Percentiles rank a stretch among this genome's conserved stretches.
Evolutionary conservation across 2,113 vertebrate genomes (phyloP).

Genomic region (Misgurnus mizolepis): DNA sequence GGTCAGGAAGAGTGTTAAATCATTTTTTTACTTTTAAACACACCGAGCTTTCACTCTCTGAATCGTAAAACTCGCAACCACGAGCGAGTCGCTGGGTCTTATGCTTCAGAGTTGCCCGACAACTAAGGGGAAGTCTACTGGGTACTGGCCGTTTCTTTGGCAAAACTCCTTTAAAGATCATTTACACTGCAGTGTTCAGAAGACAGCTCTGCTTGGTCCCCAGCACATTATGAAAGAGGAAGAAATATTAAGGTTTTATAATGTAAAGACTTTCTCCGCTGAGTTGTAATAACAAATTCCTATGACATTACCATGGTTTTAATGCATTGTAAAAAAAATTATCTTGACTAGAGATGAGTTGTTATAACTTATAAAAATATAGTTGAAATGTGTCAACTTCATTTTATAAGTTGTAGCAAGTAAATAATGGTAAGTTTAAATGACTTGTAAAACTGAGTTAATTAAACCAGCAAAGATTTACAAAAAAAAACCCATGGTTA

Average conservation of each 20-base stretch:
- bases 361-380: too few relatives aligned
- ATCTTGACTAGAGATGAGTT: too few relatives aligned
- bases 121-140: conserved; percentile 36
- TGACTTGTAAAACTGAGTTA: too few relatives aligned
- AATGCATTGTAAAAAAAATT: too few relatives aligned
- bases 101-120: conserved; percentile 45
- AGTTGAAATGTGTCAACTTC: too few relatives aligned
- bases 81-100: conserved; percentile 51
- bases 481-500: too few relatives aligned
- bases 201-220: conserved; percentile 26
- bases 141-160: conserved; percentile 20
- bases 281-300: neutral
- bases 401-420: too few relatives aligned
- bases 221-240: conserved; percentile 35
- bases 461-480: too few relatives aligned
- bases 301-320: neutral
- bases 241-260: conserved; percentile 50
- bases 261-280: conserved; percentile 13
- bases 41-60: conserved; percentile 30
- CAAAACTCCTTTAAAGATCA: conserved; percentile 42
- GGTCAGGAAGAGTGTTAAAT: conserved; percentile 65
- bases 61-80: conserved; percentile 29
- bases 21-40: conserved; percentile 51
- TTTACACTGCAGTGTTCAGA: conserved; percentile 46
- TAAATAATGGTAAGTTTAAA: too few relatives aligned